These are phyloP conservation scores for Tortrix viridana DNA, from an alignment of 2,888 invertebrate species.

Conservation along the genomic window DNA sequence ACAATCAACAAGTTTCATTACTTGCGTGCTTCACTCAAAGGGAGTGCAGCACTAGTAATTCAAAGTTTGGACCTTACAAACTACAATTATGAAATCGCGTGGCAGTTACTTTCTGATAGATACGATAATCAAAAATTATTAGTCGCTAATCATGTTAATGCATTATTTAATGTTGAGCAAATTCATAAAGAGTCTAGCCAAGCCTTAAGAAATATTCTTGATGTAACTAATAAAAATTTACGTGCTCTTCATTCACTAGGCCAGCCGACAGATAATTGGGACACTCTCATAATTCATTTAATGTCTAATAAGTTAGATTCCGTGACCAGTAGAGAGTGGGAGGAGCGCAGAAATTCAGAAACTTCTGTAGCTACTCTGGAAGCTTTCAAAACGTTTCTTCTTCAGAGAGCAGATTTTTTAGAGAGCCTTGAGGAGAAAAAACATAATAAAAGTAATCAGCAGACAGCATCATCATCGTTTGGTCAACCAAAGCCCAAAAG, in stretches of 20 bases:
- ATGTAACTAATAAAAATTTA: conserved; percentile 36
- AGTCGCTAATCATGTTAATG: conserved; percentile 28
- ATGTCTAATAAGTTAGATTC: conserved; percentile 23
- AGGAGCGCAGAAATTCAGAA: conserved; percentile 12
- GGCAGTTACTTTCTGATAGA: conserved; percentile 24
- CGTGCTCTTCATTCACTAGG: conserved; percentile 19
- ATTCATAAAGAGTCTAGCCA: conserved; percentile 18
- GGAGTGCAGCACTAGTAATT: conserved; percentile 10
- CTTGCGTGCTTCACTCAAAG: conserved; percentile 10
- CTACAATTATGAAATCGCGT: conserved; percentile 32
- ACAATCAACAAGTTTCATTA: conserved; percentile 17
- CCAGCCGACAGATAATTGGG: conserved; percentile 20
- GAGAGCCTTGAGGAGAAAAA: conserved; percentile 23
- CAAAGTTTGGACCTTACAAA: conserved; percentile 17
- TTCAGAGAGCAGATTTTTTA: conserved; percentile 20
- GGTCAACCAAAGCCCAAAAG: conserved; percentile 5
- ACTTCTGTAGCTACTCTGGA: conserved; percentile 2
- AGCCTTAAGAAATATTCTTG: conserved; percentile 33
- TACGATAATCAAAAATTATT: conserved; percentile 30
- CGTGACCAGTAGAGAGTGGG: conserved; percentile 13
- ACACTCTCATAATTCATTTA: conserved; percentile 18
- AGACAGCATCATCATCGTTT: background rate
- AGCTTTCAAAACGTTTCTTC: conserved; percentile 18
- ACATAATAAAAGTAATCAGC: background rate
- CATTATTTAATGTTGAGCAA: conserved; percentile 27